Conservation (phyloP, 2,113 vertebrate genomes). For the Chloroceryle aenea region DNA sequence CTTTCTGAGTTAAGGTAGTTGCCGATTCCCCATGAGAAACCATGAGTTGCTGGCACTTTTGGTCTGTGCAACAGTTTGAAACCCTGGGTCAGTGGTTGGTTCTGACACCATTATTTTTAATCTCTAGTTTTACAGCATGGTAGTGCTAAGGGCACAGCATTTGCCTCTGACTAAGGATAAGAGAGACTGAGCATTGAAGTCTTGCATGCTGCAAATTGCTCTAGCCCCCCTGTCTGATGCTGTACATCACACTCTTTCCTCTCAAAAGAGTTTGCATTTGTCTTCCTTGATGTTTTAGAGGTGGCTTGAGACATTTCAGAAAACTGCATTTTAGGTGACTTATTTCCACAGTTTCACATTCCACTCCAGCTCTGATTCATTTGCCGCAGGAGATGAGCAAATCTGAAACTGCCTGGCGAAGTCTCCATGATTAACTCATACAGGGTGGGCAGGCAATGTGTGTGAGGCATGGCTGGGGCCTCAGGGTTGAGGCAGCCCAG, state of each 20-base stretch:
- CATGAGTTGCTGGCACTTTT: not conserved
- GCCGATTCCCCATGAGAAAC: not conserved
- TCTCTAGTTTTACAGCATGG: not conserved
- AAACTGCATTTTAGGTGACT: not conserved
- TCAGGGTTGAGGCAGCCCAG: not conserved
- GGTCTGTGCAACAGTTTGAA: not conserved
- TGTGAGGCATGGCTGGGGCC: not conserved
- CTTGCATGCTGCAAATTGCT: not conserved
- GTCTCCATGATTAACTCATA: not conserved
- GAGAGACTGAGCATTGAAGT: not conserved
- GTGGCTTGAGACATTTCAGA: not conserved
- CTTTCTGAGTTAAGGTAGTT: not conserved
- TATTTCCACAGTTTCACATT: not conserved
- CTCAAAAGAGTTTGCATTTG: not conserved
- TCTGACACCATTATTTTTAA: not conserved
- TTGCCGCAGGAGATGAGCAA: not conserved
- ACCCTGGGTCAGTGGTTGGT: not conserved
- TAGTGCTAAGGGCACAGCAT: not conserved
- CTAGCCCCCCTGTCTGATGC: not conserved
- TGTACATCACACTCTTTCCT: not conserved
- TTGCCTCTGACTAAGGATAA: not conserved
- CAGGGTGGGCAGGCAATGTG: not conserved
- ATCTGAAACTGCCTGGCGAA: not conserved
- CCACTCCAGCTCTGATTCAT: not conserved
- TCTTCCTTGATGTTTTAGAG: not conserved